Conservation (phyloP, 1,140 invertebrate species). For the Drosophila lacertosa region DNA sequence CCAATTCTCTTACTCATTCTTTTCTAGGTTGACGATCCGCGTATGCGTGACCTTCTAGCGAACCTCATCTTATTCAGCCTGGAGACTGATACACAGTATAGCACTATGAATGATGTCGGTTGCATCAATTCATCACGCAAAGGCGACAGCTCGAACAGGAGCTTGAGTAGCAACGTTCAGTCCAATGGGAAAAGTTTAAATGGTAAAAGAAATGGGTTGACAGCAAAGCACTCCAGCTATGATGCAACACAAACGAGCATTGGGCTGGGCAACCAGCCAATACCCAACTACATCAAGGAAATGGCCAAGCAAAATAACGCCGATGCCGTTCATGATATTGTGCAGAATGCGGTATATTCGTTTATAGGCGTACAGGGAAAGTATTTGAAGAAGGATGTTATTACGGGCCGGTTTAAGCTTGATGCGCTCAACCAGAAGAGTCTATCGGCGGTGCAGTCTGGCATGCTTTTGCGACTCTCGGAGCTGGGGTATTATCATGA, state of each 20-base stretch:
- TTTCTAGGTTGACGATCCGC: slow-evolving; percentile 36
- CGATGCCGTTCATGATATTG: slow-evolving; percentile 84
- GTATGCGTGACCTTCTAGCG: slow-evolving; percentile 38
- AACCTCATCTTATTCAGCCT: slow-evolving; percentile 29
- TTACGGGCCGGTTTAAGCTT: slow-evolving; percentile 88
- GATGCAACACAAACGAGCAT: slow-evolving; percentile 18
- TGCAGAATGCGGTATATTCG: slow-evolving; percentile 91
- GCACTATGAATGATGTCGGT: background rate
- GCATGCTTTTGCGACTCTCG: slow-evolving; percentile 89
- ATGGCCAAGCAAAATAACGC: slow-evolving; percentile 23
- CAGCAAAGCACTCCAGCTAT: slow-evolving; percentile 23
- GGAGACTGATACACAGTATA: slow-evolving; percentile 6
- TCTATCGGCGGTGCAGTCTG: slow-evolving; percentile 84
- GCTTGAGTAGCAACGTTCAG: background rate
- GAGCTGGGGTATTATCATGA: slow-evolving; percentile 94
- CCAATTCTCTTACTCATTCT: background rate
- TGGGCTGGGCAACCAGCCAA: background rate
- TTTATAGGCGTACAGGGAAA: slow-evolving; percentile 93
- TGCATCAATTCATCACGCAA: slow-evolving; percentile 4
- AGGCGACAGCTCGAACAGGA: slow-evolving; percentile 2
- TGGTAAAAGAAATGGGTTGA: slow-evolving; percentile 4
- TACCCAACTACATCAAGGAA: slow-evolving; percentile 29
- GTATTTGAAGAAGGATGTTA: slow-evolving; percentile 88
- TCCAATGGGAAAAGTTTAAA: background rate
- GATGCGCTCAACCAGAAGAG: slow-evolving; percentile 85